Evolutionary conservation across 2,888 invertebrate species (phyloP), one percentile per base, ranked within the genome.

Genomic region (Acleris holmiana): DNA sequence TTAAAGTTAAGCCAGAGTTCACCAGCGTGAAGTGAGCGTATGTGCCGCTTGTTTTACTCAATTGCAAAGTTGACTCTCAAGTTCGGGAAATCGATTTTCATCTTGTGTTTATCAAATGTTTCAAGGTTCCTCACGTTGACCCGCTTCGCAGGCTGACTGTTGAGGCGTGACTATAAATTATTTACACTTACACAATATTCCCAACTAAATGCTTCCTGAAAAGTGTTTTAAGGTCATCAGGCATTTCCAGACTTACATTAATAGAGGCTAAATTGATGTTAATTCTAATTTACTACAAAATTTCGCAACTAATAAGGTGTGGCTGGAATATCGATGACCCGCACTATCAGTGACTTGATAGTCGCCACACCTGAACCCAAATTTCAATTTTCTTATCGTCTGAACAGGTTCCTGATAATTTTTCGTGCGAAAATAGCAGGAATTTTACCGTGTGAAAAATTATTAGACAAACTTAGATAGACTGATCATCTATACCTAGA

Each of bases 1-100:
- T 92, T 92, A 92, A 92, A 92, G 92, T 92, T 89, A 91, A 92
- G 85, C 85, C 84, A 84, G 91, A 92, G 91, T 92, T 91, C 90
- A 86, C 80, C 80, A 80, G 78, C 88, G 89, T 91, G 86, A 71
- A 69, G 67, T 71, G 58, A 67, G 67, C 70, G 67, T 70, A 61
- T 91, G 91, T 90, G 89, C 80, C 84, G 82, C 79, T 78, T 82
- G 84, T 83, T 84, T 84, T 79, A 81, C 87, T 88, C 87, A 80
- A 89, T 90, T 86, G 86, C 85, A 84, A 91, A 91, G 85, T 91
- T 90, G 80, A 83, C 83, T 88, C 83, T 83, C 84, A 89, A 90
- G 84, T 90, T 89, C 85, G 83, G 80, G 79, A 78, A 85, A 91
- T 91, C 90, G 91, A 91, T 91, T 91, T 89, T 88, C 91, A 88